A percentile compares a stretch with the other conserved stretches of the same genome.
phyloP scores from a whole-genome alignment of 2,797 vertebrate genomes.

The Cacajao melanocephalus region DNA sequence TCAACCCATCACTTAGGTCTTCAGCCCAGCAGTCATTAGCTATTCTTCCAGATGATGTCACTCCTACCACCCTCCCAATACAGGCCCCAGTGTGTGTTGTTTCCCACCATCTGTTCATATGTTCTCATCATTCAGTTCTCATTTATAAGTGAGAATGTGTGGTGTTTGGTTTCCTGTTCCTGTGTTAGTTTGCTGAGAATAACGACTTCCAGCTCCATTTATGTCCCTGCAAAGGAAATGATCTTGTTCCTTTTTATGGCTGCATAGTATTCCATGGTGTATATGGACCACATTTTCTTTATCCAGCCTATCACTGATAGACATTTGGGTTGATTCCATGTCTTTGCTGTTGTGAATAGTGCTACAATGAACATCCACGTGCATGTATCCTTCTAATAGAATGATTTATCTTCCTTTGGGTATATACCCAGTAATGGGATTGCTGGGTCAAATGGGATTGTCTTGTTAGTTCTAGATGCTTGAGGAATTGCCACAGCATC shows the following conservation, averaged over 20 bases:
- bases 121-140: not conserved
- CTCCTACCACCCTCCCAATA: not conserved
- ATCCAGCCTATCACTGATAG: not conserved
- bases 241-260: not conserved
- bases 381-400: not conserved
- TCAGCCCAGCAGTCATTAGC: not conserved
- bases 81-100: not conserved
- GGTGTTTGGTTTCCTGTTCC: not conserved
- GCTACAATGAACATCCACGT: not conserved
- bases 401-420: not conserved
- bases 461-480: not conserved
- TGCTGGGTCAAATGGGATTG: not conserved
- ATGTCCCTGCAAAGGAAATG: not conserved
- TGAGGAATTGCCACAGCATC: not conserved
- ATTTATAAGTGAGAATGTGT: not conserved
- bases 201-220: not conserved
- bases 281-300: not conserved
- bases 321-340: not conserved
- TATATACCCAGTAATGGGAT: not conserved
- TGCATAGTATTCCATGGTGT: not conserved
- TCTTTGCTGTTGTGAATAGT: not conserved
- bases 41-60: not conserved
- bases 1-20: not conserved
- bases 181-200: not conserved
- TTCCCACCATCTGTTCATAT: not conserved